Evolutionary conservation across 64 coral and sea anemone species (phyloP).

Genomic region (Montipora foliosa): DNA sequence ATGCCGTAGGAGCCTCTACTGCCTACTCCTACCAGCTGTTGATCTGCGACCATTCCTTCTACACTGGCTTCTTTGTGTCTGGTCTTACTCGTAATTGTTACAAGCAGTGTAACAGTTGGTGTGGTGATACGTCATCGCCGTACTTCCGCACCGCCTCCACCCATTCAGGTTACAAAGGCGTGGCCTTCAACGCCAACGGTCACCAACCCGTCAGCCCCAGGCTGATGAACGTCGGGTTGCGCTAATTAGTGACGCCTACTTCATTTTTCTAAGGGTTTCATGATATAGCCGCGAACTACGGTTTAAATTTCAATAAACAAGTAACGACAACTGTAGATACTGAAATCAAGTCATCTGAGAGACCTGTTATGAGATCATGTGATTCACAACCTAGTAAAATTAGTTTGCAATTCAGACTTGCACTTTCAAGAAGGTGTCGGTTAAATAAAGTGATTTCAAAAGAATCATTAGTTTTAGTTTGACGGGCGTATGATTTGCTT

Average conservation of each 20-base stretch:
- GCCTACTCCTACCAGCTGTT: not conserved
- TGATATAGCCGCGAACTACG: too few species aligned
- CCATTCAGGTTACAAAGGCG: not conserved
- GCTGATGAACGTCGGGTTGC: constrained; percentile 55
- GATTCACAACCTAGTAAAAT: too few species aligned
- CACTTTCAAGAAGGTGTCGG: too few species aligned
- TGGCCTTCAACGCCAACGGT: constrained; percentile 60
- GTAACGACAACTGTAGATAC: not conserved
- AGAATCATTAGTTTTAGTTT: too few species aligned
- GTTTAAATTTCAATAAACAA: not conserved
- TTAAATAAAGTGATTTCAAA: too few species aligned
- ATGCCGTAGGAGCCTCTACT: not conserved
- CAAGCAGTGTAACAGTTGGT: not conserved
- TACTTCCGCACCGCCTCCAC: constrained; percentile 47
- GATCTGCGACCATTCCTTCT: not conserved
- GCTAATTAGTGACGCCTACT: not conserved
- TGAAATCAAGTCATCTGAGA: not conserved
- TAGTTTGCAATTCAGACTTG: too few species aligned
- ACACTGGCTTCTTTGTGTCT: constrained; percentile 5
- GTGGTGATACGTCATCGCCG: not conserved
- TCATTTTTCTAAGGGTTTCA: too few species aligned
- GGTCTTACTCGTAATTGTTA: constrained; percentile 18
- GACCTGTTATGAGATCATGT: too few species aligned
- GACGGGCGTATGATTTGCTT: too few species aligned
- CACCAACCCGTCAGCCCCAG: not conserved